A percentile compares a stretch with the other conserved stretches of the same genome.
Conservation (phyloP, 2,797 vertebrate species). For the Nasua narica region DNA sequence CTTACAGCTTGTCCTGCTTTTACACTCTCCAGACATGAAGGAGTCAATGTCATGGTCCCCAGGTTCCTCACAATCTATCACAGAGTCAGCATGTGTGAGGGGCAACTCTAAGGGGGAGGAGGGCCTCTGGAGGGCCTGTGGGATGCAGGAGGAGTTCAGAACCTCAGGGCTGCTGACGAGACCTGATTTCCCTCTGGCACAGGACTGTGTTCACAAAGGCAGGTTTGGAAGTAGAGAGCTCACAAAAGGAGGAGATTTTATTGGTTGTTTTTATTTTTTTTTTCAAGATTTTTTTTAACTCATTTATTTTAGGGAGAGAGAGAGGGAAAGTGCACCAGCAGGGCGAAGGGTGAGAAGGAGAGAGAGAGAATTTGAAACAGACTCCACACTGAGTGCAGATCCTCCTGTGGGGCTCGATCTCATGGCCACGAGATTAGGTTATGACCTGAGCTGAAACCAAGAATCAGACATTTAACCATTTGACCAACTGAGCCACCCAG, state of each 20-base stretch:
- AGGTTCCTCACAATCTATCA: background rate
- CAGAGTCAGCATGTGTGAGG: background rate
- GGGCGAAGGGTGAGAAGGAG: background rate
- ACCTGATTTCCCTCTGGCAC: background rate
- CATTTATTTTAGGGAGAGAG: background rate
- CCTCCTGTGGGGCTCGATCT: background rate
- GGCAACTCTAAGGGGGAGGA: accelerated
- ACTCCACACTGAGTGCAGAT: background rate
- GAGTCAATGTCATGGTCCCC: background rate
- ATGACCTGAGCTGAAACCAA: background rate
- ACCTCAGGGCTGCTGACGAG: accelerated
- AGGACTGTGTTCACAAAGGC: background rate
- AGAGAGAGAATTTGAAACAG: background rate
- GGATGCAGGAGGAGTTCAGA: background rate
- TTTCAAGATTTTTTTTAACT: background rate
- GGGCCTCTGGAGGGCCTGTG: background rate
- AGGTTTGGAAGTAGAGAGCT: background rate
- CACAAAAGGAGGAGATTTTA: background rate
- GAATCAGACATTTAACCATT: background rate
- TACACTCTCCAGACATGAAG: background rate
- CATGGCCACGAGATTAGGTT: background rate
- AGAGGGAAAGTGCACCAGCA: background rate
- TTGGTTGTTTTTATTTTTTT: conserved; percentile 71
- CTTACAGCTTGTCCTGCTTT: background rate
- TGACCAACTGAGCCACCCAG: background rate